phyloP scores from a whole-genome alignment of 1,140 invertebrate species.

The Charaxes varanes region DNA sequence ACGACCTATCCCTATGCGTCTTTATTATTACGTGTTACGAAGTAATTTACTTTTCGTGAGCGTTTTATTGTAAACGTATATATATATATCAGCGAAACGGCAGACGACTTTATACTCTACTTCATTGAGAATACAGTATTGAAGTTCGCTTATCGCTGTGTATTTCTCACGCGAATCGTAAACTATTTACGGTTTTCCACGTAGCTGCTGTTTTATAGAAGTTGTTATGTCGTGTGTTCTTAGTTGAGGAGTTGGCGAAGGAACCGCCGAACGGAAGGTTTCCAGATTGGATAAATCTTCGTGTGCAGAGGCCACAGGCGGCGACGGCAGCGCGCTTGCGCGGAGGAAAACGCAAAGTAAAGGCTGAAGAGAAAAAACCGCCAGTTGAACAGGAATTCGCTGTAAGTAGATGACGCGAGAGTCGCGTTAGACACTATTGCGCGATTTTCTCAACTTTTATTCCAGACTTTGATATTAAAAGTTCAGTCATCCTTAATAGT shows the following conservation, averaged over 20 bases:
- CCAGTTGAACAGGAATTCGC: conserved; percentile 40
- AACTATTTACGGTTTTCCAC: conserved; percentile 1
- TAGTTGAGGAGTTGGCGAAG: conserved; percentile 59
- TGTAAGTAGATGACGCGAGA: conserved; percentile 40
- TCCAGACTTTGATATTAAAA: too few relatives aligned
- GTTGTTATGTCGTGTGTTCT: conserved; percentile 16
- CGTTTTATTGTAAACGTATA: conserved; percentile 18
- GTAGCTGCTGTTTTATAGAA: conserved; percentile 1
- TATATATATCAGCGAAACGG: conserved; percentile 7
- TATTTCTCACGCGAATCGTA: conserved; percentile 18
- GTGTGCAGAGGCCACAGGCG: conserved; percentile 50
- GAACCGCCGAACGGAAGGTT: conserved; percentile 63
- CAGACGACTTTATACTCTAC: conserved; percentile 1
- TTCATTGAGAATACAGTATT: too few relatives aligned
- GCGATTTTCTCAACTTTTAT: background rate
- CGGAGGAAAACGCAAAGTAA: conserved; percentile 40
- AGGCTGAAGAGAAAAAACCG: conserved; percentile 25
- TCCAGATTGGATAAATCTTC: conserved; percentile 60
- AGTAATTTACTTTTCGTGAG: conserved; percentile 32
- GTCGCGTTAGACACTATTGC: conserved; percentile 5
- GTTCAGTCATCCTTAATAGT: too few relatives aligned
- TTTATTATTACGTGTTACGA: conserved; percentile 21
- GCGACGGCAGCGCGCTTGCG: conserved; percentile 44
- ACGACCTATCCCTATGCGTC: conserved; percentile 7
- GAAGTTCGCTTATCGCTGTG: too few relatives aligned